Conservation (phyloP, 2,113 vertebrate genomes). For the Delphinapterus leucas region DNA sequence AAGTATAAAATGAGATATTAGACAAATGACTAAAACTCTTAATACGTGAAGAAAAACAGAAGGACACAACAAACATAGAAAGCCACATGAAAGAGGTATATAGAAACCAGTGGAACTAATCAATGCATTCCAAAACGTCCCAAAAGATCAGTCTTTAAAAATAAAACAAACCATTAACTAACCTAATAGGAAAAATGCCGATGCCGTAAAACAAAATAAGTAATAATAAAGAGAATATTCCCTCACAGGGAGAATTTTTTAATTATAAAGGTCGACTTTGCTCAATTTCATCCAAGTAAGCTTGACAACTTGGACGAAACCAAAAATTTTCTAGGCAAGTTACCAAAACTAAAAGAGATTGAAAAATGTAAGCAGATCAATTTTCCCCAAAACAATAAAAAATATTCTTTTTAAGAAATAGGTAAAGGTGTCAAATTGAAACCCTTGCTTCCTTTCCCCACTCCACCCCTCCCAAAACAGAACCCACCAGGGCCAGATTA, state of each 20-base stretch:
- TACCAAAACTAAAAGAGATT: not conserved
- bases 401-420: not conserved
- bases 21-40: not conserved
- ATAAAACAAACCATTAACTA: not conserved
- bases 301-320: not conserved
- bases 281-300: not conserved
- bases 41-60: not conserved
- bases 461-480: not conserved
- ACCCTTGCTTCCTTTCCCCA: not conserved
- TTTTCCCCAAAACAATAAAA: not conserved
- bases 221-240: not conserved
- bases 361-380: not conserved
- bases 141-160: not conserved
- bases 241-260: not conserved
- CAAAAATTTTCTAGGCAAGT: not conserved
- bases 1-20: not conserved
- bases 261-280: not conserved
- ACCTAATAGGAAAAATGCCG: not conserved
- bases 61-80: not conserved
- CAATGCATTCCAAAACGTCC: not conserved
- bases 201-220: not conserved
- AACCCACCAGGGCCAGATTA: not conserved
- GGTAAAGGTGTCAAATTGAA: not conserved
- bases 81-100: not conserved
- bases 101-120: not conserved